These are phyloP conservation scores for Dendropsophus ebraccatus DNA, from an alignment of 2,113 vertebrate genomes.

Conservation along the genomic window DNA sequence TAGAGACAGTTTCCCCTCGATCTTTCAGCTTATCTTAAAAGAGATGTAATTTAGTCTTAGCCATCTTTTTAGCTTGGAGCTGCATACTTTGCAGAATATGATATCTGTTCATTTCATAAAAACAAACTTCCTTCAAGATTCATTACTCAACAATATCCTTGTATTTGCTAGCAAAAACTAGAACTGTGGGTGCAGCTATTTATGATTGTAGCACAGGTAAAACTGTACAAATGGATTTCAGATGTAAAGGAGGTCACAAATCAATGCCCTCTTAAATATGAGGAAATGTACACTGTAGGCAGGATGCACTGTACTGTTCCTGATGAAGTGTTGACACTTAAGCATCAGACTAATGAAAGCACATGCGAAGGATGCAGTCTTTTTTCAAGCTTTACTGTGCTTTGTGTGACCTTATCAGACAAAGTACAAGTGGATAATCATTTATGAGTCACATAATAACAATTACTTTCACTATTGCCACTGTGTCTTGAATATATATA, in stretches of 20 bases:
- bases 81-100: neutral
- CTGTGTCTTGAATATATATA: neutral
- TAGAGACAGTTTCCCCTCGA: constrained; percentile 1
- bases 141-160: neutral
- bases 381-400: neutral
- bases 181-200: neutral
- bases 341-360: constrained; percentile 21
- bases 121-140: neutral
- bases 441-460: constrained; percentile 35
- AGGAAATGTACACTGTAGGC: neutral
- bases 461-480: constrained; percentile 20
- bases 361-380: constrained; percentile 1
- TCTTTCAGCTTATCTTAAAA: constrained; percentile 32
- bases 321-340: neutral
- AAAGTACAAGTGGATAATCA: constrained; percentile 13
- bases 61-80: neutral
- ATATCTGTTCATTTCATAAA: neutral
- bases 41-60: constrained; percentile 3
- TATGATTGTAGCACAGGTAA: neutral
- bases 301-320: neutral
- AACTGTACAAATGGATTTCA: neutral
- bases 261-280: neutral
- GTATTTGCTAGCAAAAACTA: neutral
- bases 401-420: constrained; percentile 25
- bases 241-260: constrained; percentile 11